Conservation (phyloP, 23 tunicate species). For the Oikopleura vanhoeffeni region DNA sequence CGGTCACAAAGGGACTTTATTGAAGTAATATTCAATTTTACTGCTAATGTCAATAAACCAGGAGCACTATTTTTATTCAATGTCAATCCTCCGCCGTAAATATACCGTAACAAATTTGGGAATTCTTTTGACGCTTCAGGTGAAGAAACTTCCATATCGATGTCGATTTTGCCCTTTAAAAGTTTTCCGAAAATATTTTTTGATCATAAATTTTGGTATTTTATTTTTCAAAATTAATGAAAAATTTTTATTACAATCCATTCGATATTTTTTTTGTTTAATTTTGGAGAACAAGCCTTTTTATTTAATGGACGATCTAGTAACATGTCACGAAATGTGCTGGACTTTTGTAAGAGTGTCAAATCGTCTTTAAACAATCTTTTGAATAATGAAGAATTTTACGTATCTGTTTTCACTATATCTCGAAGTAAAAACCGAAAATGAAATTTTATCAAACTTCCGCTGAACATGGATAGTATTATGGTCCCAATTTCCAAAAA, state of each 20-base stretch:
- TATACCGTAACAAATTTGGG: constrained; percentile 49
- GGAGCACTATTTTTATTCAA: constrained; percentile 58
- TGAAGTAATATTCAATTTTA: constrained; percentile 56
- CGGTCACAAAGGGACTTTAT: constrained; percentile 73
- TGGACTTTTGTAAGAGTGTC: no score
- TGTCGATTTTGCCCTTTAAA: constrained; percentile 10
- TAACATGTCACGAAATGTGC: constrained; percentile 75
- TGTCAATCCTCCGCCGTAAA: constrained; percentile 80
- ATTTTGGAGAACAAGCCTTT: no score
- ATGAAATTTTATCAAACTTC: no score
- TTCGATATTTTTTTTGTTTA: neutral
- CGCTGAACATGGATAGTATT: neutral
- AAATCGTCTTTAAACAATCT: no score
- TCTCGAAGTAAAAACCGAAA: no score
- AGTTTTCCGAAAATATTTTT: neutral
- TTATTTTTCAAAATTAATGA: no score
- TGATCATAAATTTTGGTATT: neutral
- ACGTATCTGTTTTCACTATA: no score
- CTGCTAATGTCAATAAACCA: constrained; percentile 58
- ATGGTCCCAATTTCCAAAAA: neutral
- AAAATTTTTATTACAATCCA: neutral
- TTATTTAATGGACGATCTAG: neutral
- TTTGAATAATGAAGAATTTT: no score
- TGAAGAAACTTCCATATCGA: constrained; percentile 10
- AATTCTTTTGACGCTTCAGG: constrained; percentile 26